Evolutionary conservation across 2,888 invertebrate genomes (phyloP).

Genomic region (Tridacna crocea): DNA sequence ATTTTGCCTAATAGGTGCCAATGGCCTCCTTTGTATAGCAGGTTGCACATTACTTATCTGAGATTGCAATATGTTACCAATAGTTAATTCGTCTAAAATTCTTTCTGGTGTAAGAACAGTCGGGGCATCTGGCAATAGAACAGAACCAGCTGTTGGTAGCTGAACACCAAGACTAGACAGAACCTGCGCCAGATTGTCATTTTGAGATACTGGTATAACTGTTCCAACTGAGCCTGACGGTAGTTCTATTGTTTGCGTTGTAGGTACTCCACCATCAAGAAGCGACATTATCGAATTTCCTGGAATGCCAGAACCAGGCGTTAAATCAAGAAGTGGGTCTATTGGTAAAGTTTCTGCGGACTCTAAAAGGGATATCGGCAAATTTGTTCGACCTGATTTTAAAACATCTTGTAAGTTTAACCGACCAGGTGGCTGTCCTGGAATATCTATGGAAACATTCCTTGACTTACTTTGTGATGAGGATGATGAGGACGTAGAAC

Average conservation of each 20-base stretch:
- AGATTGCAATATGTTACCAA: slow-evolving; percentile 20
- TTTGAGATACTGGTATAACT: slow-evolving; percentile 42
- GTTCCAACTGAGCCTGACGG: slow-evolving; percentile 40
- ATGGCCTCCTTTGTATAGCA: background rate
- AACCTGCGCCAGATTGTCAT: slow-evolving; percentile 43
- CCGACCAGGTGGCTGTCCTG: background rate
- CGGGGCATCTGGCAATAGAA: slow-evolving; percentile 33
- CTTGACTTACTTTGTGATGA: slow-evolving; percentile 31
- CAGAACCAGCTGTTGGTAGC: slow-evolving; percentile 33
- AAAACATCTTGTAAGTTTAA: slow-evolving; percentile 13
- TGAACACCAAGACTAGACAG: slow-evolving; percentile 33
- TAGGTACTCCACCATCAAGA: slow-evolving; percentile 7
- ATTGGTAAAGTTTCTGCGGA: background rate
- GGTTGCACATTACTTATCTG: background rate
- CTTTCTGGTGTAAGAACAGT: slow-evolving; percentile 14
- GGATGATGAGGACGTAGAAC: slow-evolving; percentile 50
- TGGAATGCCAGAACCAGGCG: slow-evolving; percentile 10
- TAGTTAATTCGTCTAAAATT: slow-evolving; percentile 21
- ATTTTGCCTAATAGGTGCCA: background rate
- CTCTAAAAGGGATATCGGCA: background rate
- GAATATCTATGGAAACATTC: slow-evolving; percentile 2
- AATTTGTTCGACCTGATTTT: slow-evolving; percentile 6
- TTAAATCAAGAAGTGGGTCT: background rate
- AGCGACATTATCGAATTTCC: slow-evolving; percentile 23
- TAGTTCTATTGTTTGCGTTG: slow-evolving; percentile 23